phyloP scores from a whole-genome alignment of 2,888 invertebrate genomes.

The Aethes cnicana region DNA sequence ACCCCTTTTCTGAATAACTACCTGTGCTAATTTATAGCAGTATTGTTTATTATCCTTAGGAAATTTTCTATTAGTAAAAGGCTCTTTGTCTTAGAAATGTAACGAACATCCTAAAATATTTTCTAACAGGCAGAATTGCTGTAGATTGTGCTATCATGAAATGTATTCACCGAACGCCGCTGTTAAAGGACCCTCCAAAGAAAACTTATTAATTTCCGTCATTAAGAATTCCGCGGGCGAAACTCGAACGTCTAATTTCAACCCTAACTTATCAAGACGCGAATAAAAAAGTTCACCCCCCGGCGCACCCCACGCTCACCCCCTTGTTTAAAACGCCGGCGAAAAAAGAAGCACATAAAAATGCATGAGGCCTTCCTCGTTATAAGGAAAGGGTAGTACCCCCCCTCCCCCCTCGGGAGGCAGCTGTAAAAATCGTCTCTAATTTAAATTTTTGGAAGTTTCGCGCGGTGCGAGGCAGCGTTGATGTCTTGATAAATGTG shows the following conservation, averaged over 20 bases:
- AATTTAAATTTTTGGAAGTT: conserved; percentile 83
- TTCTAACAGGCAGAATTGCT: conserved; percentile 4
- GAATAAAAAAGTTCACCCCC: conserved; percentile 82
- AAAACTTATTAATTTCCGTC: conserved; percentile 83
- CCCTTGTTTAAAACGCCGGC: conserved; percentile 83
- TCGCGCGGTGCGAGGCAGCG: conserved; percentile 75
- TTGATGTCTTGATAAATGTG: conserved; percentile 82
- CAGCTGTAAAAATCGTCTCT: conserved; percentile 83
- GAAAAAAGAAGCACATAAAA: conserved; percentile 84
- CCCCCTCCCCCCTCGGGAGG: conserved; percentile 71
- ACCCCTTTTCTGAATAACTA: too few relatives aligned
- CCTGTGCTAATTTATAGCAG: too few relatives aligned
- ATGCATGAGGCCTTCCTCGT: conserved; percentile 84
- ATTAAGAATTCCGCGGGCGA: conserved; percentile 83
- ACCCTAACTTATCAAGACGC: conserved; percentile 84
- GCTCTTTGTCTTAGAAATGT: too few relatives aligned
- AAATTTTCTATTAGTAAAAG: too few relatives aligned
- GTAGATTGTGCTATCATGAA: conserved; percentile 22
- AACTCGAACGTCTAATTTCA: conserved; percentile 83
- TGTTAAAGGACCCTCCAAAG: conserved; percentile 73
- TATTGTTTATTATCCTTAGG: too few relatives aligned
- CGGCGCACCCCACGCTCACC: conserved; percentile 75
- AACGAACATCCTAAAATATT: too few relatives aligned
- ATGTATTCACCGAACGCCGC: conserved; percentile 52
- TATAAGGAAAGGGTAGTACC: conserved; percentile 82